Evolutionary conservation across 2,797 vertebrate genomes (phyloP), one percentile per base, ranked within the genome.

Genomic region (Eospalax fontanierii): DNA sequence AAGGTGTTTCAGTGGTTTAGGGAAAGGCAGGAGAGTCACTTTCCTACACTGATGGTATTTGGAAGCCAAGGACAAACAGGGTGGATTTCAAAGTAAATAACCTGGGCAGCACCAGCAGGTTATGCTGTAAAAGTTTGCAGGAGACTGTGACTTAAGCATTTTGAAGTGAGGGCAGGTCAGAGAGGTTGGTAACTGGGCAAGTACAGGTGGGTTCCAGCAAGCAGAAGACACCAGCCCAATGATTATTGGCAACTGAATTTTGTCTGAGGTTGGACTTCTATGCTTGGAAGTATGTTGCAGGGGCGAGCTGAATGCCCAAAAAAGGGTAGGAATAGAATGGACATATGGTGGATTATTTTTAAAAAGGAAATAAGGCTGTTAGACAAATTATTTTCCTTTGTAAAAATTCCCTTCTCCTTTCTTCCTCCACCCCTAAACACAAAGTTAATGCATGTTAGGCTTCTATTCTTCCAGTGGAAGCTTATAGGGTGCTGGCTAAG

Each of bases 361-460:
- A 78, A 79, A 93, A 93, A 92, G 16, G 4, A 92, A 89, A 91
- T 65, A 71, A 75, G n/a, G 14, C 24, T 40, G 82, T 91, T 91
- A 84, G 76, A 76, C 38, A 76, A 95, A 71, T 73, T 79, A 66
- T 89, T 61, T 79, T 89, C 43, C 68, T 93, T 90, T 74, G 75
- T 79, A 65, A 95, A 85, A 19, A 18, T 78, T 84, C n/a, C 30
- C 2, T 14, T 91, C 22, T 8, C n/a, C 9, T 71, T 68, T 71
- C 18, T 38, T 54, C 10, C 70, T 30, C 35, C 22, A 26, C 59
- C 35, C 1, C 10, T 5, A 30, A 54, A 50, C 6, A 43, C 30
- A 89, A 33, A 43, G 15, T 75, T 73, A 94, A 63, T 14, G 4
- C 19, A 54, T 79, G 57, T 18, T 15, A 11, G 38, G 1, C 21